phyloP scores from a whole-genome alignment of 2,113 vertebrate species.

The Alligator sinensis region DNA sequence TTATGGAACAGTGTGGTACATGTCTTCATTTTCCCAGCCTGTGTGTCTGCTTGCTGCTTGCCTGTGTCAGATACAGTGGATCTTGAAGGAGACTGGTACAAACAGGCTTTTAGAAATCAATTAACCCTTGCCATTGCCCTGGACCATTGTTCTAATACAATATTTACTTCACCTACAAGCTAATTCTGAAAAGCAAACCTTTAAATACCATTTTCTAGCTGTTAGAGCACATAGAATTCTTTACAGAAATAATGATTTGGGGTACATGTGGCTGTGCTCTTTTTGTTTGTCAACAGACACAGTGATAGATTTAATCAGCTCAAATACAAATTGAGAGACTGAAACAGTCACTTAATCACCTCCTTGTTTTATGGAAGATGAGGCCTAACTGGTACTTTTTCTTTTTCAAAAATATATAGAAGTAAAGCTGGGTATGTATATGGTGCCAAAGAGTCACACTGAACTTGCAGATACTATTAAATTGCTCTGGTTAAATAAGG shows the following conservation, averaged over 20 bases:
- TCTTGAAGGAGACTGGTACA: no score
- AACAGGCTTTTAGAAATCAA: no score
- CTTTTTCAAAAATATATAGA: slow-evolving; percentile 23
- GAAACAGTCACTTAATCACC: neutral
- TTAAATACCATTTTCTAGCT: no score
- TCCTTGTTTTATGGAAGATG: neutral
- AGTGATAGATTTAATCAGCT: neutral
- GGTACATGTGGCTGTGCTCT: neutral
- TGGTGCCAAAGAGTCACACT: slow-evolving; percentile 52
- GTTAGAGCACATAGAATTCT: neutral
- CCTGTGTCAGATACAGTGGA: no score
- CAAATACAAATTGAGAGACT: neutral
- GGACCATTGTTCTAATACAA: no score
- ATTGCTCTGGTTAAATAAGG: slow-evolving; percentile 56
- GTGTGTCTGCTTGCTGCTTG: no score
- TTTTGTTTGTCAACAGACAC: neutral
- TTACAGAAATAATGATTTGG: neutral
- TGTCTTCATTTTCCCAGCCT: no score
- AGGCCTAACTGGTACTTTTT: neutral
- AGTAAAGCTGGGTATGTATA: slow-evolving; percentile 28
- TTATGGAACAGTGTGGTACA: no score
- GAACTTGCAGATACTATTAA: slow-evolving; percentile 28
- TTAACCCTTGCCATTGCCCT: no score
- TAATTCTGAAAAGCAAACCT: no score
- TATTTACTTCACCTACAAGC: no score